These are phyloP conservation scores for Dryobotodes eremita DNA, from an alignment of 2,888 invertebrate species.

Conservation along the genomic window DNA sequence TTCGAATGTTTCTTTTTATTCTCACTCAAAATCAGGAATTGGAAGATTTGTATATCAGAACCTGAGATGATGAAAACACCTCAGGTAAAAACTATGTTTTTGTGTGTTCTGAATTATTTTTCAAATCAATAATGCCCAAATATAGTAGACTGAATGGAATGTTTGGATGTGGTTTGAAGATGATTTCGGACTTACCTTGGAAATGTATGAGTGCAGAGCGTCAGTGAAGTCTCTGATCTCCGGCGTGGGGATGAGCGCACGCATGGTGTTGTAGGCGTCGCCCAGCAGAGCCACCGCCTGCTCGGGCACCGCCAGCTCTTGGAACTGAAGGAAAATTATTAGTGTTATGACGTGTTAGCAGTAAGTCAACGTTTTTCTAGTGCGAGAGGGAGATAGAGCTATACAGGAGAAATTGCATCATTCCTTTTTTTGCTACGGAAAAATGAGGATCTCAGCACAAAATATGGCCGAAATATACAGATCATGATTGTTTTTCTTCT, in stretches of 20 bases:
- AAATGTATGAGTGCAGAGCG: constrained; percentile 91
- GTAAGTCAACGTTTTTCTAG: neutral
- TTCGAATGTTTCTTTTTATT: neutral
- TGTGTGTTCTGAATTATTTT: neutral
- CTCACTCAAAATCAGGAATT: neutral
- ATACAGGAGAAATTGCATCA: neutral
- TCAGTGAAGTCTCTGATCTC: constrained; percentile 92
- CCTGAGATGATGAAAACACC: neutral
- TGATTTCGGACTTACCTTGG: constrained; percentile 87
- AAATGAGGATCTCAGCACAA: neutral
- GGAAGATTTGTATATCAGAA: neutral
- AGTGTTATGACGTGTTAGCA: neutral
- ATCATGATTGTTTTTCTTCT: neutral
- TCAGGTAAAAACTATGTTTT: too few species aligned
- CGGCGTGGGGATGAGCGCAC: constrained; percentile 91
- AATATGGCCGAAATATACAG: neutral
- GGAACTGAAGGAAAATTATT: constrained; percentile 72
- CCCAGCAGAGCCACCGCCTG: constrained; percentile 89
- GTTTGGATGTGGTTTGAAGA: neutral
- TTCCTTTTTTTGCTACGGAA: neutral
- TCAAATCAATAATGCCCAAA: neutral
- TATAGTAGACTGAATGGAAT: neutral
- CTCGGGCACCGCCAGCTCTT: constrained; percentile 90
- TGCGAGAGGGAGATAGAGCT: neutral
- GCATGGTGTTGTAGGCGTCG: constrained; percentile 90